Base-by-base conservation (phyloP, 2,113 vertebrate species). In the Xiphorhynchus elegans region DNA sequence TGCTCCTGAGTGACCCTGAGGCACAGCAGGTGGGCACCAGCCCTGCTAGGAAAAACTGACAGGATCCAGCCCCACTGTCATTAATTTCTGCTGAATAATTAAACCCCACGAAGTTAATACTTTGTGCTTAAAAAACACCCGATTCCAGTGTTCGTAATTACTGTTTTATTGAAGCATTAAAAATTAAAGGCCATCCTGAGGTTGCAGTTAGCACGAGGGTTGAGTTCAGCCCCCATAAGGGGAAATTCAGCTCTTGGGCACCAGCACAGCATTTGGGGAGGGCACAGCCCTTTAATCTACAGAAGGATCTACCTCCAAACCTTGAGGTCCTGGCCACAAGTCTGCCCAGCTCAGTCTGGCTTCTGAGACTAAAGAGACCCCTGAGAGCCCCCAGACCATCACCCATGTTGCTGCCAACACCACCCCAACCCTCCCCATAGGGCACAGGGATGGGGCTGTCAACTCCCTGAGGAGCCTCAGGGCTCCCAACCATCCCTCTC, bases 51-150 rank as follows among this genome's bases (percentile, higher is more conserved):
- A n/a, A 62, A 68, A 60, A 31, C 40, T 66, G 25, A 63, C 91
- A 87, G 83, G 81, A 84, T 67, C 42, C 70, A 56, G 58, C 63
- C 28, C 14, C 13, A 7, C 67, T 95, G 89, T 84, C 97, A 96
- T 96, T 97, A 94, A 96, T 96, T 97, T 96, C 97, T 97, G 18
- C 63, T 97, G 96, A 98, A 97, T 98, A 98, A 98, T 98, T 98
- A 97, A 98, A 95, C 89, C 89, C 79, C 84, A 89, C 93, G 96
- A 96, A 97, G 96, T 96, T 94, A 97, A 97, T 97, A 91, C 83
- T 96, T 97, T 95, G 94, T 95, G 87, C 94, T 93, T 88, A 78
- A 93, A 93, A 89, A 96, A 33, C 87, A 93, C 87, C 44, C 44
- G 67, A 90, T 63, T 84, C 92, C 84, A 66, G n/a, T 93, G 92